A percentile compares a stretch with the other conserved stretches of the same genome.
phyloP scores from a whole-genome alignment of 2,113 vertebrate genomes.

The Strix aluco region DNA sequence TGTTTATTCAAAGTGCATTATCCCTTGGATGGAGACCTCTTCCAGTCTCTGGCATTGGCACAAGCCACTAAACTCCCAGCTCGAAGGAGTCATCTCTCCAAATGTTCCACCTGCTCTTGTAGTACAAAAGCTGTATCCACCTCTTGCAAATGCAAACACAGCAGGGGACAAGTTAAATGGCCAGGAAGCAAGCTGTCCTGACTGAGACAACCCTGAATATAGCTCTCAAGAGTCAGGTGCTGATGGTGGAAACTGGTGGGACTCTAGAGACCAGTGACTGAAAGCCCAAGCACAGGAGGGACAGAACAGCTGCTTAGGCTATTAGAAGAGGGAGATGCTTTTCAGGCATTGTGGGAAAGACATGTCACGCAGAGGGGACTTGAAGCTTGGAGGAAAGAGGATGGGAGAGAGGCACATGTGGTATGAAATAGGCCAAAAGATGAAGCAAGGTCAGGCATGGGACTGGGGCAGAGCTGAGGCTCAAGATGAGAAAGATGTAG shows the following conservation, averaged over 20 bases:
- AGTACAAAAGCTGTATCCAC: neutral
- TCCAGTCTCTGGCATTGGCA: neutral
- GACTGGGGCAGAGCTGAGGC: neutral
- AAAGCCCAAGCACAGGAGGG: neutral
- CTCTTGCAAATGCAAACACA: conserved; percentile 15
- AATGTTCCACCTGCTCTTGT: neutral
- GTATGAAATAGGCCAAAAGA: neutral
- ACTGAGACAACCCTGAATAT: neutral
- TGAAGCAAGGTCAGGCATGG: neutral
- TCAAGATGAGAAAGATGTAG: neutral
- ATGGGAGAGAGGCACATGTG: neutral
- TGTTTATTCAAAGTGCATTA: conserved; percentile 1
- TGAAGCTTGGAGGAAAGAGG: neutral
- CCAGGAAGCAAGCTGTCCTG: neutral
- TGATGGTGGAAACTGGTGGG: neutral
- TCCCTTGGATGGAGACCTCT: conserved; percentile 9
- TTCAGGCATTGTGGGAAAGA: neutral
- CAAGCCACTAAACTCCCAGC: conserved; percentile 40
- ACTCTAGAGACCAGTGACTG: neutral
- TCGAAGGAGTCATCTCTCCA: conserved; percentile 45
- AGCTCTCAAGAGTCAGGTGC: neutral
- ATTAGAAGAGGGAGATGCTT: neutral
- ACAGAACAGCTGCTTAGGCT: neutral
- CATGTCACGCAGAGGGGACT: neutral
- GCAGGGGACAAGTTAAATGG: neutral